Evolutionary conservation across 2,113 vertebrate species (phyloP).

Genomic region (Varanus komodoensis): DNA sequence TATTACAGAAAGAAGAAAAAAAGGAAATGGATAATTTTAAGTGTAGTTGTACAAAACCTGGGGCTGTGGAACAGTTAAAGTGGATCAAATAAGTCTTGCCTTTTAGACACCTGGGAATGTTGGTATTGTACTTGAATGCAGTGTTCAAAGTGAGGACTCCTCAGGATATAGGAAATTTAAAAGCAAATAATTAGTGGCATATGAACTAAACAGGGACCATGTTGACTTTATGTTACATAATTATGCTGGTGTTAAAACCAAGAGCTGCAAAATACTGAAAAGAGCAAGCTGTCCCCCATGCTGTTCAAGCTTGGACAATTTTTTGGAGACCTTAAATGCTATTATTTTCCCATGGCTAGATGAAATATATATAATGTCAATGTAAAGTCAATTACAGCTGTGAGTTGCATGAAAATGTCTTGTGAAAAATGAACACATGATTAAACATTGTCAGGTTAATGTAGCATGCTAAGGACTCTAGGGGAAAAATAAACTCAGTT

Average conservation of each 20-base stretch:
- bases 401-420: constrained; percentile 86
- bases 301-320: constrained; percentile 71
- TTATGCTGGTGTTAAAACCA: constrained; percentile 52
- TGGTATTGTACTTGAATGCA: constrained; percentile 79
- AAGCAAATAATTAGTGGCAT: constrained; percentile 62
- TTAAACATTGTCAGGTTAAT: constrained; percentile 85
- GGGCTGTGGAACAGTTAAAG: constrained; percentile 60
- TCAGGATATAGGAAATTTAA: constrained; percentile 71
- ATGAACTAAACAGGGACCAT: constrained; percentile 66
- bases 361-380: constrained; percentile 75
- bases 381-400: constrained; percentile 81
- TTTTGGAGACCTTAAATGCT: constrained; percentile 74
- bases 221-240: constrained; percentile 41
- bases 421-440: constrained; percentile 80
- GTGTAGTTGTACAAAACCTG: constrained; percentile 49
- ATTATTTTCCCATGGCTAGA: constrained; percentile 77
- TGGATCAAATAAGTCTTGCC: constrained; percentile 65
- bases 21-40: constrained; percentile 59
- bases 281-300: constrained; percentile 62
- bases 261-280: constrained; percentile 58
- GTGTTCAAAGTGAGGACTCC: constrained; percentile 76
- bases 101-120: constrained; percentile 74
- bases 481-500: constrained; percentile 83
- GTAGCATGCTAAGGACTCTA: constrained; percentile 86
- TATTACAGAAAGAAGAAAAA: constrained; percentile 65